Conservation (phyloP, 2,888 invertebrate species). For the Cactoblastis cactorum region DNA sequence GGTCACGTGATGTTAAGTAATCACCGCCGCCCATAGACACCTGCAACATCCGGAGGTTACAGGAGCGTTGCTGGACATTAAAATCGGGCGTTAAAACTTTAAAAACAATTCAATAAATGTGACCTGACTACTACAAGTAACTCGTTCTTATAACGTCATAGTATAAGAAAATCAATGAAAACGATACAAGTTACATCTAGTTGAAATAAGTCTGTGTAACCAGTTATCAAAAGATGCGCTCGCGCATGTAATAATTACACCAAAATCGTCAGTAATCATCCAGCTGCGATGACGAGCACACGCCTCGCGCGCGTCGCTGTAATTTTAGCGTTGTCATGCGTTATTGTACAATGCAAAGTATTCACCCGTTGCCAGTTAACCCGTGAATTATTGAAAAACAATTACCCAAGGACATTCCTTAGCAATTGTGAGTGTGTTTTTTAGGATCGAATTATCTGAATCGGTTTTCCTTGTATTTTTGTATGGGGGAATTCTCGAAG, state of each 20-base stretch:
- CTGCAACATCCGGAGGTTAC: too few species aligned
- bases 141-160: too few species aligned
- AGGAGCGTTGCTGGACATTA: too few species aligned
- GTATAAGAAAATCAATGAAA: too few species aligned
- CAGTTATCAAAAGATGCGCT: slow-evolving; percentile 48
- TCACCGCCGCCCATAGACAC: too few species aligned
- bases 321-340: slow-evolving; percentile 38
- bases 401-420: slow-evolving; percentile 82
- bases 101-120: too few species aligned
- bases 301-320: slow-evolving; percentile 37
- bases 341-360: slow-evolving; percentile 68
- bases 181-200: too few species aligned
- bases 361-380: slow-evolving; percentile 84
- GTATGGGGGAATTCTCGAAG: background rate
- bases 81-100: too few species aligned
- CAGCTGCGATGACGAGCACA: slow-evolving; percentile 45
- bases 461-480: slow-evolving; percentile 5
- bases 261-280: slow-evolving; percentile 41
- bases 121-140: too few species aligned
- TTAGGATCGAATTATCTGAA: background rate
- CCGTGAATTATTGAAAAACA: slow-evolving; percentile 81
- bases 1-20: too few species aligned
- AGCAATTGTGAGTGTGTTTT: slow-evolving; percentile 83
- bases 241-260: slow-evolving; percentile 35
- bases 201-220: too few species aligned